These are phyloP conservation scores for Scalopus aquaticus DNA, from an alignment of 2,113 vertebrate species.

Conservation along the genomic window DNA sequence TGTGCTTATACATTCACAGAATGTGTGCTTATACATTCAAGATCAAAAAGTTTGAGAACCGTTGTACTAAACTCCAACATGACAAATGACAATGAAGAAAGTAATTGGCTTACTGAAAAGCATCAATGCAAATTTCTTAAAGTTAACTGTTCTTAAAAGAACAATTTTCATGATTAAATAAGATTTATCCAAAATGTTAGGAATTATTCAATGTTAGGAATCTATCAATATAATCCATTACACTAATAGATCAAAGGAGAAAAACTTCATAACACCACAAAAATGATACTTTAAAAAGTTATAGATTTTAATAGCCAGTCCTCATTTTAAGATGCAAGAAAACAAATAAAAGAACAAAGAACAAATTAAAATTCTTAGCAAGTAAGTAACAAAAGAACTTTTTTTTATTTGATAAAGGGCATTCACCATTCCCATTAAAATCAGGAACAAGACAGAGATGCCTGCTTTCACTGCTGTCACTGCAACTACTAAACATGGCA, in stretches of 20 bases:
- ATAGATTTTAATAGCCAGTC: neutral
- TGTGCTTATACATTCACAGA: neutral
- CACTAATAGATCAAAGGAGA: neutral
- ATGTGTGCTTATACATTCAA: neutral
- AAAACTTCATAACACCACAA: neutral
- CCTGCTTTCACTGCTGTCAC: neutral
- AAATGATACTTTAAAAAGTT: neutral
- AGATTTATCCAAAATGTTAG: constrained; percentile 22
- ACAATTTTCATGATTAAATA: neutral
- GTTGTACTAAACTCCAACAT: neutral
- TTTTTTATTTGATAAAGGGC: constrained; percentile 23
- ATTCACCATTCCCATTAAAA: constrained; percentile 17
- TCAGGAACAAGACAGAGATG: constrained; percentile 26
- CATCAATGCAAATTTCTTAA: neutral
- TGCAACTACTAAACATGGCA: neutral
- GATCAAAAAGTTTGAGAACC: neutral
- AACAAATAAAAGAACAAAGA: neutral
- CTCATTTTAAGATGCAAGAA: neutral
- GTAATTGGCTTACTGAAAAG: neutral
- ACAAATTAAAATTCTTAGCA: constrained; percentile 42
- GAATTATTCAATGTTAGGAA: neutral
- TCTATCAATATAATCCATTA: constrained; percentile 42
- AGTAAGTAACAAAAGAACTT: neutral
- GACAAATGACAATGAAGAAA: neutral
- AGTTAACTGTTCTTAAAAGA: constrained; percentile 36